Conservation (phyloP, 2,797 vertebrate species). For the Petrocephalus schoutedeni region DNA sequence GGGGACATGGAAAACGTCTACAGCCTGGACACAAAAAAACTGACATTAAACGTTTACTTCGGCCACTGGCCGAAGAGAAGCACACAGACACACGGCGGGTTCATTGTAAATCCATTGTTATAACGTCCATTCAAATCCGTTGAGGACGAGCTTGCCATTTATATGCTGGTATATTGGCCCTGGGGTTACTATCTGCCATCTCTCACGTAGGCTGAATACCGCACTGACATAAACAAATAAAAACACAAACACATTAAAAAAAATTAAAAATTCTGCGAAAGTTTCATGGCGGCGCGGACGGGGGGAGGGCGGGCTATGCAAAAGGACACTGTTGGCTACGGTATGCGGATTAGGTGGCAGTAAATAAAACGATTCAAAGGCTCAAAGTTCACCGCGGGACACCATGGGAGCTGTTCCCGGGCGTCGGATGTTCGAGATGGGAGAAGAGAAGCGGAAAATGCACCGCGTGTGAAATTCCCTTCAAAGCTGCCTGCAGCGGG, state of each 20-base stretch:
- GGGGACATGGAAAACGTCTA: not conserved
- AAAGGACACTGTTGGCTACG: not conserved
- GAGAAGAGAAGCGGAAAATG: slow-evolving; percentile 13
- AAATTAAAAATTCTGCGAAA: not conserved
- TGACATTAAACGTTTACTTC: not conserved
- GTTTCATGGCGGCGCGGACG: not conserved
- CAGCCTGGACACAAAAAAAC: not conserved
- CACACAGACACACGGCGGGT: not conserved
- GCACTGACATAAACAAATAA: not conserved
- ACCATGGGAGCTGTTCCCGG: not conserved
- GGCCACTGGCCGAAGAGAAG: not conserved
- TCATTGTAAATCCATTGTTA: not conserved
- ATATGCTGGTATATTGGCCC: not conserved
- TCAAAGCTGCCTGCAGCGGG: not conserved
- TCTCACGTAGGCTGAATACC: not conserved
- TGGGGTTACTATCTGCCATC: not conserved
- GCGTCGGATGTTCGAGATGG: slow-evolving; percentile 12
- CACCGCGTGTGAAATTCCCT: slow-evolving; percentile 9
- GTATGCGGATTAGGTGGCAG: slow-evolving; percentile 12
- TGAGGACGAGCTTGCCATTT: not conserved
- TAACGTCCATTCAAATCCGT: not conserved
- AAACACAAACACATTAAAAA: not conserved
- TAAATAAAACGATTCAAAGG: slow-evolving; percentile 15
- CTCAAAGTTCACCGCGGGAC: slow-evolving; percentile 18
- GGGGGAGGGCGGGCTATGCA: no score